phyloP scores from a whole-genome alignment of 2,888 invertebrate species.

The Dione vanillae region DNA sequence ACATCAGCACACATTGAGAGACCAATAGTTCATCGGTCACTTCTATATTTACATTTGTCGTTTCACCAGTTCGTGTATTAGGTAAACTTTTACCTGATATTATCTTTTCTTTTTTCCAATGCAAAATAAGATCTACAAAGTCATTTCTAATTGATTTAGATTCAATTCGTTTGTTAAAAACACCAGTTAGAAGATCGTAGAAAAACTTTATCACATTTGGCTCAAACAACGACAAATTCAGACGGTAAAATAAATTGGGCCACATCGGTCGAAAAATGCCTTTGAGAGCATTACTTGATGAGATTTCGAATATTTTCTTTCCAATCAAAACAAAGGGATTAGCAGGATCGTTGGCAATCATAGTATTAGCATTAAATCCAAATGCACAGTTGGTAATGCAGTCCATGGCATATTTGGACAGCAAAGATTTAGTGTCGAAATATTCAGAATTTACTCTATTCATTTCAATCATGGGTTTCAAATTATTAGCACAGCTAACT shows the following conservation, averaged over 20 bases:
- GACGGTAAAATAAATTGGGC: constrained; percentile 62
- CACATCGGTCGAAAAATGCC: constrained; percentile 55
- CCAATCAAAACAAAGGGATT: constrained; percentile 60
- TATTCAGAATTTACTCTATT: constrained; percentile 43
- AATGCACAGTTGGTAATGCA: constrained; percentile 64
- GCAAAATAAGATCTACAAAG: constrained; percentile 63
- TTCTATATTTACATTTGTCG: constrained; percentile 52
- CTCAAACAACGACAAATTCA: constrained; percentile 57
- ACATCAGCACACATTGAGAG: constrained; percentile 81
- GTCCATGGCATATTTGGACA: constrained; percentile 65
- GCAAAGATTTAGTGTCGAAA: constrained; percentile 54
- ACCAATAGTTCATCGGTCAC: constrained; percentile 73
- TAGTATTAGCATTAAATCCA: constrained; percentile 62
- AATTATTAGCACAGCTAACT: constrained; percentile 53
- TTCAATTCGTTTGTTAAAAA: constrained; percentile 56
- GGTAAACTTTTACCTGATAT: constrained; percentile 60
- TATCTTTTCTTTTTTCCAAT: constrained; percentile 54
- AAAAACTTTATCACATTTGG: constrained; percentile 56
- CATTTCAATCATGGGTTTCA: constrained; percentile 58
- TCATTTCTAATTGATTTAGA: constrained; percentile 59
- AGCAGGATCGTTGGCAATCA: constrained; percentile 50
- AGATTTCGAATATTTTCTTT: constrained; percentile 54
- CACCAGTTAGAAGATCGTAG: constrained; percentile 50
- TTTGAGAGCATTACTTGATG: constrained; percentile 54
- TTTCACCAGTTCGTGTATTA: constrained; percentile 51